These are phyloP conservation scores for Callaeas wilsoni DNA, from an alignment of 2,113 vertebrate genomes.

Conservation along the genomic window DNA sequence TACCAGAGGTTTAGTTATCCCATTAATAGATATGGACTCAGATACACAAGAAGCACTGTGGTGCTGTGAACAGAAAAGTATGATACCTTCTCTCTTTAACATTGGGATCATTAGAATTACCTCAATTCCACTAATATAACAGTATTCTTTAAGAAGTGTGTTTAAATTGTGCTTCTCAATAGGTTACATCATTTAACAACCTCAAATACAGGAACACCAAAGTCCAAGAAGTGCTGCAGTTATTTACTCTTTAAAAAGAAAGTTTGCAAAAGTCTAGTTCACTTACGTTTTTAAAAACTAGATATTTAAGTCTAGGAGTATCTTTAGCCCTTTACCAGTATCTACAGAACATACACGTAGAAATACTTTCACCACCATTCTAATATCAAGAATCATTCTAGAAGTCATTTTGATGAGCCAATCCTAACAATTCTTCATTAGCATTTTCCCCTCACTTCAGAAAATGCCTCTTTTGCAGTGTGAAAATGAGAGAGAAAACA, in stretches of 20 bases:
- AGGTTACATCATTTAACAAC: background rate
- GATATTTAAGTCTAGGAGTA: background rate
- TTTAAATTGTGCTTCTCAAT: background rate
- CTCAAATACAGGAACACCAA: background rate
- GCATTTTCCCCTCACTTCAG: background rate
- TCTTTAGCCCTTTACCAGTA: background rate
- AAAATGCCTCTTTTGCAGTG: background rate
- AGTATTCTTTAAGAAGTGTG: background rate
- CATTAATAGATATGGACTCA: background rate
- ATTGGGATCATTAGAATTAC: background rate
- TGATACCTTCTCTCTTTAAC: background rate
- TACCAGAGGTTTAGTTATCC: background rate
- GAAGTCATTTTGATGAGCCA: background rate
- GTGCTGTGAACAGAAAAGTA: background rate
- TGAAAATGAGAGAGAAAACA: background rate
- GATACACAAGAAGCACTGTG: fast-evolving
- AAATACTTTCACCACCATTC: background rate
- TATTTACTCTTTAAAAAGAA: background rate
- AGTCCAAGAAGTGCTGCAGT: background rate
- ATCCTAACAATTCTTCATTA: background rate
- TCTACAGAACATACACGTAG: background rate
- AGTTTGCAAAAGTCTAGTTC: background rate
- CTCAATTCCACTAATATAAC: background rate
- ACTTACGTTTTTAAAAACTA: background rate
- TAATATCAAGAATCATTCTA: background rate